Evolutionary conservation across 2,113 vertebrate species (phyloP).

Genomic region (Saguinus imperator): DNA sequence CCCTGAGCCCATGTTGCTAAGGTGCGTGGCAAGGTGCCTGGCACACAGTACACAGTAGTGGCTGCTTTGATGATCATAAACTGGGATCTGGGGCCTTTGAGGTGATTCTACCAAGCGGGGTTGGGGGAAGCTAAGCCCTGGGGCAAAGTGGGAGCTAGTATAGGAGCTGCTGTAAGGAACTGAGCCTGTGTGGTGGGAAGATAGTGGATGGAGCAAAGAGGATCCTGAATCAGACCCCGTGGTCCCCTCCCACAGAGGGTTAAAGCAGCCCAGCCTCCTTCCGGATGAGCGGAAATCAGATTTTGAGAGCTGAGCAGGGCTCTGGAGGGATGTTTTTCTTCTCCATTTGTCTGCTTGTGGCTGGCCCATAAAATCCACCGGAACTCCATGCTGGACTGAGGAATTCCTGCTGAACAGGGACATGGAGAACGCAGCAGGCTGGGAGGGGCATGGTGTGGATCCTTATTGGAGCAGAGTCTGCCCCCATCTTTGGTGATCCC

Average conservation of each 20-base stretch:
- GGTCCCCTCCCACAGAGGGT: constrained; percentile 67
- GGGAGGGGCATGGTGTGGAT: not conserved
- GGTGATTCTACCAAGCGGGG: not conserved
- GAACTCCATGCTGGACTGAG: constrained; percentile 72
- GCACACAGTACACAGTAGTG: not conserved
- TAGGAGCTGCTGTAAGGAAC: not conserved
- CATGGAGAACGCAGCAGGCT: not conserved
- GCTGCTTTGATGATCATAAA: not conserved
- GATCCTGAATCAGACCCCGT: not conserved
- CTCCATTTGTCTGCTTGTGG: constrained; percentile 78
- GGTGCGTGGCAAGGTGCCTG: rapidly evolving
- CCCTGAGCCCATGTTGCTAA: rapidly evolving
- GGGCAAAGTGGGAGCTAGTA: not conserved
- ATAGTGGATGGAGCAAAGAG: not conserved
- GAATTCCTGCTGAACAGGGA: constrained; percentile 66
- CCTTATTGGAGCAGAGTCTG: not conserved
- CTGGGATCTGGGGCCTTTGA: not conserved
- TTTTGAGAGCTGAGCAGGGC: constrained; percentile 68
- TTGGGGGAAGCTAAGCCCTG: not conserved
- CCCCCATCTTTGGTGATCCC: not conserved
- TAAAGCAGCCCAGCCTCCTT: constrained; percentile 63
- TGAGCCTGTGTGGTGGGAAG: not conserved
- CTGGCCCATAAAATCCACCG: constrained; percentile 78
- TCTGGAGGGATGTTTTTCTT: constrained; percentile 80
- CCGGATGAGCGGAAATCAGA: constrained; percentile 70